Evolutionary conservation across 2,888 invertebrate species (phyloP), one percentile per base, ranked within the genome.

Genomic region (Drosophila limbata): DNA sequence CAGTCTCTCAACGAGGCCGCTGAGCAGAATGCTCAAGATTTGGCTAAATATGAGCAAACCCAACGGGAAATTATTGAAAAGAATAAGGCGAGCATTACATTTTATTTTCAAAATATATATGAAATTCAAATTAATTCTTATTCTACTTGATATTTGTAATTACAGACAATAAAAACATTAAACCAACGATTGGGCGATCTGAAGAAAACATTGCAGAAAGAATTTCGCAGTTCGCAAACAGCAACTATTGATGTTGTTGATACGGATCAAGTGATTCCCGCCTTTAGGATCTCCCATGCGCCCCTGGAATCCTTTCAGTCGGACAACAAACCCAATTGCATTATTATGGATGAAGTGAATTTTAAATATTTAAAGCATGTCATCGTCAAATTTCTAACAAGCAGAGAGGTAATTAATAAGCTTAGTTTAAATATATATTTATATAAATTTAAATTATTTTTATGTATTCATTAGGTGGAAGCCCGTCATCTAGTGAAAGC

Each of bases 361-460:
- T 96, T 96, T 90, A 95, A 95, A 91, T 98, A 98, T 92, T 94
- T 98, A 65, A 98, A 98, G 91, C 98, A 98, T 93, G 98, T 98
- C 74, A 95, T 98, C 72, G 95, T 98, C 3, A 97, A 98, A 91
- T 98, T 98, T 93, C 94, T 98, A 87, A 98, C 98, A 0, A 96
- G 97, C 91, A 94, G 97, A 73, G 98, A 98, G 92, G 94, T 92
- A 62, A 66, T 67, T 62, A 9, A 2, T n/a, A 2, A 31, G 8
- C 4, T 5, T 9, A 0, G 3, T 33, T 21, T 0, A n/a, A 13
- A 3, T 19, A 31, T 19, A 40, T 31, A 11, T 47, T 37, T n/a
- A 37, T n/a, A 28, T 37, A n/a, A 25, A 37, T 37, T 19, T 28
- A 11, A n/a, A n/a, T n/a, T n/a, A n/a, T n/a, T n/a, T n/a, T n/a